Base-by-base conservation (phyloP, 2,888 invertebrate genomes). In the Carterocephalus palaemon region DNA sequence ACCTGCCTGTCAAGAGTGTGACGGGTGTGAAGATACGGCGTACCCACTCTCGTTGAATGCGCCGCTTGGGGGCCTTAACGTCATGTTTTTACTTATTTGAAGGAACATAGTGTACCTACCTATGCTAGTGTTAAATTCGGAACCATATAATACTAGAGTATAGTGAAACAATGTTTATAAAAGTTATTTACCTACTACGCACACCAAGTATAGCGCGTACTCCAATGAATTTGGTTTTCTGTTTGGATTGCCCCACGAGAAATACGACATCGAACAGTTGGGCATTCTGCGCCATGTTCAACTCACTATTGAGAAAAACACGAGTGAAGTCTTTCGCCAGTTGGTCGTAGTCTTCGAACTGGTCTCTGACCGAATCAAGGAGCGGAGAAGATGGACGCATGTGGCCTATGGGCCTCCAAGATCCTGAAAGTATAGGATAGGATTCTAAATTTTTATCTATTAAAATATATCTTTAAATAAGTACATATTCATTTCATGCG, bases 311-410 rank as follows among this genome's bases (percentile, higher is more conserved):
- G 45, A 96, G 89, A 83, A 97, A 97, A 60, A 94, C 94, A 60
- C 92, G 89, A 4, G 95, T 95, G 74, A 97, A 97, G 80, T 97
- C 97, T 78, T 95, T 96, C 20, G 96, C 96, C 45, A 97, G 87
- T 72, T 96, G 95, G 75, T 97, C 97, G 81, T 96, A 96, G 78
- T 96, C 95, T 79, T 97, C 97, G 72, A 97, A 97, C 70, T 95
- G 94, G 83, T 97, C 97, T 60, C 96, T 88, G 24, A 97, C 96
- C 3, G 96, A 96, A 78, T 97, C 97, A 57, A 97, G 87, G 22
- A 97, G 89, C 0, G 97, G 97, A 10, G 96, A 96, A 0, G 96
- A 96, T 1, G 97, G 96, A 64, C 97, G 88, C 96, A 96, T 96
- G 76, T 96, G 96, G 54, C 90, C 97, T 54, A 97, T 96, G 7